Conservation (phyloP, 1,140 invertebrate genomes). For the Brachionus paranguensis region DNA sequence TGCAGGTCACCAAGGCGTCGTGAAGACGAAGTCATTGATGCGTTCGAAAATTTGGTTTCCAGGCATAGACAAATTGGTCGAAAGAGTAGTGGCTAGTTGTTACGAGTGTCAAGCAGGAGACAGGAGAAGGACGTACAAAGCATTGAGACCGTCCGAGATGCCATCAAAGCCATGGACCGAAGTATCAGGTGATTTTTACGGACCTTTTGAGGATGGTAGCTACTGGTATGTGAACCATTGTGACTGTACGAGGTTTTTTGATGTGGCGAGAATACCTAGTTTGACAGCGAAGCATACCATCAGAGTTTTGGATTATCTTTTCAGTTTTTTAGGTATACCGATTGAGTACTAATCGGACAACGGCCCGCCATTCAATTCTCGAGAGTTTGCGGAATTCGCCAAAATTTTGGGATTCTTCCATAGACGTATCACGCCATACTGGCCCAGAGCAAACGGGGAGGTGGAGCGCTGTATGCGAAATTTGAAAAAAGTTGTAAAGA, state of each 20-base stretch:
- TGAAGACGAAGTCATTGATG: constrained; percentile 44
- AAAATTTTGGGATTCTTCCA: too few species aligned
- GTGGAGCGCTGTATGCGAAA: too few species aligned
- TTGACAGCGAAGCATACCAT: not conserved
- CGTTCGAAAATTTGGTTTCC: constrained; percentile 51
- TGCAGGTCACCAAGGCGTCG: constrained; percentile 46
- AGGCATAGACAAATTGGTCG: constrained; percentile 45
- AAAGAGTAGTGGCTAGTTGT: constrained; percentile 41
- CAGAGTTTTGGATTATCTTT: not conserved
- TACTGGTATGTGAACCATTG: not conserved
- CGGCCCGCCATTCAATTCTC: too few species aligned
- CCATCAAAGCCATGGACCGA: not conserved
- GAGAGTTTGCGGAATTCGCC: too few species aligned
- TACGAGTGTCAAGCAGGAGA: not conserved
- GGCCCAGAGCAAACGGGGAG: too few species aligned
- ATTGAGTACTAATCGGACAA: not conserved
- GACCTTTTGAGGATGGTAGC: not conserved
- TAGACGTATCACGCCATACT: too few species aligned
- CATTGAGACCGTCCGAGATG: not conserved
- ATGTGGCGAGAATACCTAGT: not conserved
- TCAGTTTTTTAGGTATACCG: not conserved
- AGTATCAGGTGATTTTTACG: not conserved
- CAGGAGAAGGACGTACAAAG: not conserved
- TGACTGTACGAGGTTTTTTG: not conserved
- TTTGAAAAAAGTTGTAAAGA: too few species aligned